phyloP scores from a whole-genome alignment of 2,888 invertebrate genomes.

The Aphrophora alni region DNA sequence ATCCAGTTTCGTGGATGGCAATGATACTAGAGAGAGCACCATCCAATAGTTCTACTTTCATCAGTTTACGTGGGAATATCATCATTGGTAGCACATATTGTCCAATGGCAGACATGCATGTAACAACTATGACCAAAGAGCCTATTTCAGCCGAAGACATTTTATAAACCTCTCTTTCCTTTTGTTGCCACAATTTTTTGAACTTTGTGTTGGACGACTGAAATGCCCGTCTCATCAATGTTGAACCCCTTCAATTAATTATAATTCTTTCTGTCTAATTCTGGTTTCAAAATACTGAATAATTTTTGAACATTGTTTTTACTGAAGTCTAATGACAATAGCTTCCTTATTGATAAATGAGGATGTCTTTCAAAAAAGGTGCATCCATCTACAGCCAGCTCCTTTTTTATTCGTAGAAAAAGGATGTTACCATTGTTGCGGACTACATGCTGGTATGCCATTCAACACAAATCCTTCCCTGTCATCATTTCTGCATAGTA shows the following conservation, averaged over 20 bases:
- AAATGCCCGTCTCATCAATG: slow-evolving; percentile 55
- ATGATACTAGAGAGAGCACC: no score
- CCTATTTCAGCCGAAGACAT: slow-evolving; percentile 54
- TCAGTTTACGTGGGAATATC: neutral
- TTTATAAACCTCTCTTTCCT: slow-evolving; percentile 54
- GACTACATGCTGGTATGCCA: no score
- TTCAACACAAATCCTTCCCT: no score
- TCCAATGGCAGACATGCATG: neutral
- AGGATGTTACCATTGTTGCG: no score
- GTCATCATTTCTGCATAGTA: no score
- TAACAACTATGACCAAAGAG: slow-evolving; percentile 41
- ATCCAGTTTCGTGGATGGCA: no score
- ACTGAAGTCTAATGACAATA: no score
- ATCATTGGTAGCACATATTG: neutral
- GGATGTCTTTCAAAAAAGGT: no score
- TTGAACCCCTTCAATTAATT: slow-evolving; percentile 52
- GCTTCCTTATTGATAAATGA: no score
- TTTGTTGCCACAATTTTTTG: slow-evolving; percentile 50
- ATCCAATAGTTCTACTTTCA: neutral
- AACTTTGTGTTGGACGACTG: slow-evolving; percentile 52
- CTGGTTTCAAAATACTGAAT: slow-evolving; percentile 36
- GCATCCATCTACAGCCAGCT: no score
- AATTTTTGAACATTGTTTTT: slow-evolving; percentile 9
- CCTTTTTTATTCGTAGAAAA: no score
- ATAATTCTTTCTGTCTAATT: slow-evolving; percentile 47